Evolutionary conservation across 2,113 vertebrate genomes (phyloP), one percentile per base, ranked within the genome.

Genomic region (Gambusia affinis): DNA sequence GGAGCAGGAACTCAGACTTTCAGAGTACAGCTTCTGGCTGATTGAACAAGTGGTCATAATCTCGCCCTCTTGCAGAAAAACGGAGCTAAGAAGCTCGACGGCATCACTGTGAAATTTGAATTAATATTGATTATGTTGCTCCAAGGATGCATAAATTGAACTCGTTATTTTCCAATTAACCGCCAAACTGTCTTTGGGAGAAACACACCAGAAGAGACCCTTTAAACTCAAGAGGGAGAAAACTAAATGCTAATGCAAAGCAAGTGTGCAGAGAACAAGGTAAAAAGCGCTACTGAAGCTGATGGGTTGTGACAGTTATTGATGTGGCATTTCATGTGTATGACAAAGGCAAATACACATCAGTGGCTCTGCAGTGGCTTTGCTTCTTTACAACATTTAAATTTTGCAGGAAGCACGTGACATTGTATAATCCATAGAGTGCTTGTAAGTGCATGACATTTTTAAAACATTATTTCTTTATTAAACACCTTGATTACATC

Each of bases 121-220:
- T 91, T 89, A 89, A 89, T 92, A 89, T 92, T 88, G 91, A 92
- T 93, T 86, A 88, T 89, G 84, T 90, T 83, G 80, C 90, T 84
- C 75, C 31, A 70, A 90, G 89, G 85, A 86, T 28, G 75, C 89
- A 92, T 89, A 84, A 89, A 91, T 92, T 89, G 72, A 79, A 90
- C 83, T 78, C 80, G 86, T 89, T 89, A 88, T 92, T 92, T 92
- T 84, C 82, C 84, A 92, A 92, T 92, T 92, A 90, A 70, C 72
- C 78, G 37, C 27, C 72, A 70, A 80, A 88, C 80, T 65, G 54
- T 76, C 89, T 88, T 85, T 82, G 28, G 54, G 67, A 80, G 76
- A 78, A 79, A 74, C 77, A 60, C 60, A 68, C 70, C 76, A 54
- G 75, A 70, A 65, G 67, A 76, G 70, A 65, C 60, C 70, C 80